Evolutionary conservation across 1,140 invertebrate species (phyloP), one percentile per base, ranked within the genome.

Genomic region (Lasioglossum baleicum): DNA sequence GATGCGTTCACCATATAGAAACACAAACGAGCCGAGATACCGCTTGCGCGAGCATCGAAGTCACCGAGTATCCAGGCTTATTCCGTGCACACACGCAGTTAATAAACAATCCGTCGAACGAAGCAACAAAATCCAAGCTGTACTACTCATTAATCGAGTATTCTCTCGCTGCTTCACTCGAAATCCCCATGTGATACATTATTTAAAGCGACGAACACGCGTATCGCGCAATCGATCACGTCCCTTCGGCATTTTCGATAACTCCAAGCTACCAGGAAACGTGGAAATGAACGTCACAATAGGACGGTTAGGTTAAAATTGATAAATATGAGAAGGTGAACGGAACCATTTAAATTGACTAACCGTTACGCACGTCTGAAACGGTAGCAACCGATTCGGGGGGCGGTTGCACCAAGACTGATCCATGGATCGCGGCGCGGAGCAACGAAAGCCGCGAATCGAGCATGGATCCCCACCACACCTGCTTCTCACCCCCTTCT

Each of bases 371-470:
- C 8, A 20, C 40, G 17, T 1, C 64, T 17, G 44, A 58, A 64
- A 35, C 65, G 48, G 42, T 26, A 11, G 56, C 73, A 77, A 85
- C 81, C 83, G 56, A 26, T 13, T 70, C 81, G 75, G 69, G 81
- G 72, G 83, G 81, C 87, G 80, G 83, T 73, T 81, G 80, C 72
- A 81, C 51, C 68, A 51, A 82, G 85, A 89, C 88, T 89, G 87
- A 87, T 87, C 87, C 80, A 84, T 79, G 75, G 65, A 74, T 85
- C 76, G 76, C 8, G 58, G 67, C 17, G 26, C 51, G 63, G 51
- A 53, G 67, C 75, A 76, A 83, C 71, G 80, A 84, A 84, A 84
- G 75, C 84, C 74, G 58, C 69, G 64, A 79, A 84, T 82, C 86
- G 87, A 61, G 10, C 79, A 48, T n/a, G 13, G 76, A 74, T 80